A percentile compares a stretch with the other conserved stretches of the same genome.
phyloP scores from a whole-genome alignment of 2,888 invertebrate species.

The Thumatha senex region DNA sequence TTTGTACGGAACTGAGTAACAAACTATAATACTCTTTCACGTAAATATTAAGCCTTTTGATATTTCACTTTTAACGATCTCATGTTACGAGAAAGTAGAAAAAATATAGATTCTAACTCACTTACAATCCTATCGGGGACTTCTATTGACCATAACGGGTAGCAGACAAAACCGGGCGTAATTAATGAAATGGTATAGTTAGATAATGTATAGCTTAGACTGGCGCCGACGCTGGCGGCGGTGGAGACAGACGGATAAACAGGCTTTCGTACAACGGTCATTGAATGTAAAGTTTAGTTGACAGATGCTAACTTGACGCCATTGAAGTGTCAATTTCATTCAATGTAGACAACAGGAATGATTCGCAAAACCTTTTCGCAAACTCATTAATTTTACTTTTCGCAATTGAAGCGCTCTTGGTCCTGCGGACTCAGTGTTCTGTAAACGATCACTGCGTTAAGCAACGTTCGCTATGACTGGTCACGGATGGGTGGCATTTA shows the following conservation, averaged over 20 bases:
- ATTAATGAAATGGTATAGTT: slow-evolving; percentile 11
- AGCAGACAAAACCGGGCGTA: slow-evolving; percentile 7
- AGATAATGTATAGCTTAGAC: background rate
- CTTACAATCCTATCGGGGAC: background rate
- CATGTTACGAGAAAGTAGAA: background rate
- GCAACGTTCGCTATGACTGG: no score
- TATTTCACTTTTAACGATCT: background rate
- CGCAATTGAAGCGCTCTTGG: no score
- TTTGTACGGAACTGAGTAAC: no score
- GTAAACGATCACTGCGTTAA: no score
- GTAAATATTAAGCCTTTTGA: no score
- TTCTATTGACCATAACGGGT: slow-evolving; percentile 11
- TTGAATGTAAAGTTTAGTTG: slow-evolving; percentile 21
- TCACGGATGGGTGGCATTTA: no score
- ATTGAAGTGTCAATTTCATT: slow-evolving; percentile 12
- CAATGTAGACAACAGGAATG: background rate
- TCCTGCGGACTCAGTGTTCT: no score
- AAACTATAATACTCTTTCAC: no score
- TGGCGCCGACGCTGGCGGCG: slow-evolving; percentile 32
- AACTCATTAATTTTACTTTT: no score
- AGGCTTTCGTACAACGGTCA: slow-evolving; percentile 34
- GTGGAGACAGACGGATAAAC: slow-evolving; percentile 38
- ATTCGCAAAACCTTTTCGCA: background rate
- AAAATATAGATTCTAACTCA: background rate
- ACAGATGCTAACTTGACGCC: slow-evolving; percentile 8